These are phyloP conservation scores for Marmota monax DNA, from an alignment of 2,113 vertebrate species.

Conservation along the genomic window DNA sequence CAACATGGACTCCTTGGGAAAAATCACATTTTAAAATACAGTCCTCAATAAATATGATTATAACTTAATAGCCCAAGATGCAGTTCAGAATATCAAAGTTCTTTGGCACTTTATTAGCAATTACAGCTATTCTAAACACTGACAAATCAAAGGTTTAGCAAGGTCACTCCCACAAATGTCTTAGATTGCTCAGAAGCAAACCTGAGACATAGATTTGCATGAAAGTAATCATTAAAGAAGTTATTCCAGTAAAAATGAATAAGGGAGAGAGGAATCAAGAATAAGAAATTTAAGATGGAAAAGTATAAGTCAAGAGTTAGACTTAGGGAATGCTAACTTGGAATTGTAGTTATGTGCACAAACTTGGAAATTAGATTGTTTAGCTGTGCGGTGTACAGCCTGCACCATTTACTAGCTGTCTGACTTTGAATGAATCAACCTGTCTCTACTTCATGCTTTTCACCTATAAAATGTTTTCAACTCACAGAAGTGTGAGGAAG, in stretches of 20 bases:
- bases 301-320: neutral
- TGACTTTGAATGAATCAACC: neutral
- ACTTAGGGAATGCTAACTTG: neutral
- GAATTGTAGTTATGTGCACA: neutral
- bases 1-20: neutral
- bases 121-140: constrained; percentile 19
- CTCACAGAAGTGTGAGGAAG: neutral
- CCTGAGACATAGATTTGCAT: neutral
- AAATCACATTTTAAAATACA: neutral
- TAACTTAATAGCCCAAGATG: neutral
- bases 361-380: neutral
- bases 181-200: neutral
- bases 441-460: neutral
- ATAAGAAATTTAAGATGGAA: neutral
- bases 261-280: neutral
- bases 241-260: neutral
- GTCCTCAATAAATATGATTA: neutral
- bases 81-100: neutral
- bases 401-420: neutral
- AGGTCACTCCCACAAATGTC: neutral
- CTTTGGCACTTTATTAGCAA: neutral
- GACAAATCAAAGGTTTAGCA: neutral
- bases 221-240: neutral
- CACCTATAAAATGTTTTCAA: neutral
- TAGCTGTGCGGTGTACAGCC: neutral